Percentiles rank a stretch among this genome's conserved stretches.
Evolutionary conservation across 2,113 vertebrate genomes (phyloP).

Genomic region (Nettapus auritus): DNA sequence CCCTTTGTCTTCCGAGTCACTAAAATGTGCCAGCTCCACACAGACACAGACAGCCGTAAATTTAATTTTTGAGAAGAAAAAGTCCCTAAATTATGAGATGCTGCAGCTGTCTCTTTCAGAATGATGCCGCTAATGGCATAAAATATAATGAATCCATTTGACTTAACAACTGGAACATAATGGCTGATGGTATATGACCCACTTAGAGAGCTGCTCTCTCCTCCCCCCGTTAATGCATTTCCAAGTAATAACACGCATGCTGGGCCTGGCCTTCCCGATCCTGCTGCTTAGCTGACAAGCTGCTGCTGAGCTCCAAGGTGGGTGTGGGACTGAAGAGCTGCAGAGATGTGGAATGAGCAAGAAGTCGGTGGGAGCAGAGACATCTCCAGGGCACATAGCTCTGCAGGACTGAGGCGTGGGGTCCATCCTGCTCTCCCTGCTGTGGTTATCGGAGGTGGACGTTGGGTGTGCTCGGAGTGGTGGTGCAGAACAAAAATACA

Average conservation of each 20-base stretch:
- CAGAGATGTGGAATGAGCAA: background rate
- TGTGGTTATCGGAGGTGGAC: background rate
- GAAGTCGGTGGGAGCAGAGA: background rate
- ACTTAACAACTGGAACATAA: conserved; percentile 37
- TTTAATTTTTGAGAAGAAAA: conserved; percentile 27
- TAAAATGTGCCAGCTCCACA: background rate
- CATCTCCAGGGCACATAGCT: background rate
- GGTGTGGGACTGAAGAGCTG: background rate
- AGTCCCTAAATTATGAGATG: background rate
- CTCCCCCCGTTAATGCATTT: background rate
- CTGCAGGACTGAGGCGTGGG: background rate
- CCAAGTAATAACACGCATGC: background rate
- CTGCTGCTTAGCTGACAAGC: conserved; percentile 4
- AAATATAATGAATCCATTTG: conserved; percentile 42
- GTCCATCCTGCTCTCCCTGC: background rate
- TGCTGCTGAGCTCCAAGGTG: background rate
- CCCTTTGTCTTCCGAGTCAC: background rate
- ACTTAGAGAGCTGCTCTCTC: background rate
- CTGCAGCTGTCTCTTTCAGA: conserved; percentile 35
- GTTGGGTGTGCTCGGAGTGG: accelerated
- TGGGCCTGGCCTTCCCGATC: conserved; percentile 26
- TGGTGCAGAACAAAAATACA: background rate
- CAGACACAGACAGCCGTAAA: background rate
- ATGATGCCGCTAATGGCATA: background rate
- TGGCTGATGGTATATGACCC: conserved; percentile 35